Base-by-base conservation (phyloP, 2,888 invertebrate genomes). In the Thysanoteuthis rhombus region DNA sequence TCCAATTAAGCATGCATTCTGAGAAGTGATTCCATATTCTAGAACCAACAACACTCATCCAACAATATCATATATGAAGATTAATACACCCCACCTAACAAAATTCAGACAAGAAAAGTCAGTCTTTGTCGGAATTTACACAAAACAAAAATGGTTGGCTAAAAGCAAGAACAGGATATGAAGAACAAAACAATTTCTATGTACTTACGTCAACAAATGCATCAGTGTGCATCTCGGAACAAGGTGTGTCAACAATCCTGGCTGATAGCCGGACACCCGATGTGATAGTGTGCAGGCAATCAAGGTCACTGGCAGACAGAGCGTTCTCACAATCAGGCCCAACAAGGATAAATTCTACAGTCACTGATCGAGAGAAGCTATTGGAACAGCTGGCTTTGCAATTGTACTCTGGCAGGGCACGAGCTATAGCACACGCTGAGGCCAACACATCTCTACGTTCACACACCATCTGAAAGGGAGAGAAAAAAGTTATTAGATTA, bases 211-310 rank as follows among this genome's bases (percentile, higher is more conserved):
- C 97, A 75, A 99, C 97, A 96, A 99, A 98, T 94, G 98, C 97
- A 96, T 98, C 98, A 0, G 98, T 98, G 96, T 98, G 98, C 98
- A 99, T 98, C 95, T 98, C 98, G 96, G 98, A 98, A 96, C 98
- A 98, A 0, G 99, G 99, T 32, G 98, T 98, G 97, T 99, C 99
- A 0, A 99, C 98, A 95, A 99, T 98, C 95, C 98, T 97, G 0
- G 98, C 98, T 0, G 98, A 98, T 45, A 98, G 97, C 12, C 98
- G 97, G 32, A 98, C 96, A n/a, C 97, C 96, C 52, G 97, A 95
- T 16, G 96, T 96, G 12, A 96, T 95, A 42, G 95, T 95, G 39
- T 95, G 95, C 40, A 97, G 94, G 95, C 97, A 97, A 38, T 95
- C 94, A 0, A 97, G 94, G 94, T 97, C 97, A 5, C 95, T 94